These are phyloP conservation scores for Phyllostomus hastatus DNA, from an alignment of 2,113 vertebrate species.

Conservation along the genomic window DNA sequence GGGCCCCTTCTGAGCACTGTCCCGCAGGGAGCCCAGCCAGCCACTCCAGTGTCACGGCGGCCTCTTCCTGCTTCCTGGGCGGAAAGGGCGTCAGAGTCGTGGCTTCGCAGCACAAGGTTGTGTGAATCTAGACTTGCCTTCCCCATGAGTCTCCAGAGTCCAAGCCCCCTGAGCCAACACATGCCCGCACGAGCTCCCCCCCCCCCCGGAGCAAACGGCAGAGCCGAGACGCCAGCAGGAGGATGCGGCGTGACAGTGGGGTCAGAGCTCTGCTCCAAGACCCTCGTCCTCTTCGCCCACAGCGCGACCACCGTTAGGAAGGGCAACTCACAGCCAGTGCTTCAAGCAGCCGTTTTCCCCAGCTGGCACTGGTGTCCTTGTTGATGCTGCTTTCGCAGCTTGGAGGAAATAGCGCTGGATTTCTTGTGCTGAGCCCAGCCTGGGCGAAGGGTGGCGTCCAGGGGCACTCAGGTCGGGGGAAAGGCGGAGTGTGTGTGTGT, in stretches of 20 bases:
- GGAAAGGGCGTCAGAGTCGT: neutral
- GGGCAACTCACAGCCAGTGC: neutral
- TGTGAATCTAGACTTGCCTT: neutral
- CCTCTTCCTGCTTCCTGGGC: neutral
- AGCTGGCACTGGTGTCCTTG: neutral
- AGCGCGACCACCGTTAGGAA: neutral
- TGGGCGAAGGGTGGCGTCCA: neutral
- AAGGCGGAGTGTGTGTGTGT: neutral
- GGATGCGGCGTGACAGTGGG: neutral
- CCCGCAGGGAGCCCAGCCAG: neutral
- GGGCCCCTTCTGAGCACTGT: neutral
- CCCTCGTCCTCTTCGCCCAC: neutral
- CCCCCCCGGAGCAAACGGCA: neutral
- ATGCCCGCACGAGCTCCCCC: neutral
- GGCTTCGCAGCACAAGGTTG: neutral
- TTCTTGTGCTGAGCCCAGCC: neutral
- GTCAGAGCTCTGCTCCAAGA: neutral
- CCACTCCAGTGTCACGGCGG: neutral
- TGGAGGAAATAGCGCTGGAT: neutral
- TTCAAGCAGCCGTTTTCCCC: neutral
- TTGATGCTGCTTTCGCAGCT: slow-evolving; percentile 15
- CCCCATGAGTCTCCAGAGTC: neutral
- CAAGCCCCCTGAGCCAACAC: neutral
- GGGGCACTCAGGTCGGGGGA: neutral
- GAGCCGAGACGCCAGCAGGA: neutral